Base-by-base conservation (phyloP, 2,113 vertebrate genomes). In the Chloroceryle aenea region DNA sequence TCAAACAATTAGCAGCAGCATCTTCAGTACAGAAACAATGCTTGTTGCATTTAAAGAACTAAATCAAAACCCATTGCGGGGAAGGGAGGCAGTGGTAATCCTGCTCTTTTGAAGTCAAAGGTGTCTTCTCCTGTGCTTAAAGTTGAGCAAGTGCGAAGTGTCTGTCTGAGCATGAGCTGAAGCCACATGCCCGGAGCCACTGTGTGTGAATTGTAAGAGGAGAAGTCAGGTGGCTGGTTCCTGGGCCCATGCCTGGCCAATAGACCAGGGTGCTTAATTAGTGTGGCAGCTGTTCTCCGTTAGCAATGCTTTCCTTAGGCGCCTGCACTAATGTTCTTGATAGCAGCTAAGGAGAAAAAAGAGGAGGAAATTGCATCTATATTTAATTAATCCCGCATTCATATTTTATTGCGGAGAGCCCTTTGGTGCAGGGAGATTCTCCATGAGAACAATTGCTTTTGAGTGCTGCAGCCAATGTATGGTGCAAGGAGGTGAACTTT, bases 361-460 rank as follows among this genome's bases (percentile, higher is more conserved):
- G 47, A 93, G 85, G 83, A 95, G 88, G 93, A 96, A 95, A 97
- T 93, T 84, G 76, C 96, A 94, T 96, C 96, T 95, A 93, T 94
- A 92, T 96, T 96, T 96, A 96, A 97, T 96, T 96, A 96, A 90
- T 95, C 53, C 56, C 42, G 83, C 94, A 93, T 95, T 95, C 80
- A 89, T 97, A 96, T 96, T 97, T 96, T 94, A 96, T 96, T 92
- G 90, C 1, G 2, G 83, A 92, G 96, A 87, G 69, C 92, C 93
- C 95, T 92, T 89, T 90, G 92, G 92, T 94, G 73, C 83, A 82
- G 56, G 80, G 85, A 85, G 90, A 78, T 56, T 75, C 83, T 62
- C 29, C 9, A 63, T 14, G 72, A 91, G 88, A 90, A 90, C 87
- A 88, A 95, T 90, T 86, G 92, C 40, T 92, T 84, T 75, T 52